Conservation (phyloP, 2,888 invertebrate species). For the Aricia artaxerxes region DNA sequence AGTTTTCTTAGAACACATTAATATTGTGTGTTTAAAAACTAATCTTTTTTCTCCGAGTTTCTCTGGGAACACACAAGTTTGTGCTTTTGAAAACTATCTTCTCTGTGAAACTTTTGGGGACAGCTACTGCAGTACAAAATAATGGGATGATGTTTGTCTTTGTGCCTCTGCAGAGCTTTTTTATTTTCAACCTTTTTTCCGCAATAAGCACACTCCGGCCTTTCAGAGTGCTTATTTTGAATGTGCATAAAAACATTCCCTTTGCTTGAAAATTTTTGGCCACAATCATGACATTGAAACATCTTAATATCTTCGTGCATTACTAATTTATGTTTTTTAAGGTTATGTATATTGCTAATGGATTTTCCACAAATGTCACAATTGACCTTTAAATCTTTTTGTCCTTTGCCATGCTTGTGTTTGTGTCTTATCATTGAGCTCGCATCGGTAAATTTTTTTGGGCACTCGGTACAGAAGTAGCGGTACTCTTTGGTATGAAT, state of each 20-base stretch:
- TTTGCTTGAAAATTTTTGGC: constrained; percentile 37
- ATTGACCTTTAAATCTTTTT: background rate
- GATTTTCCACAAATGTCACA: constrained; percentile 45
- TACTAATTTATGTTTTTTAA: constrained; percentile 14
- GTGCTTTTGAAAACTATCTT: background rate
- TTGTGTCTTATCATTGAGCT: constrained; percentile 45
- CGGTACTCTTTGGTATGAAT: constrained; percentile 49
- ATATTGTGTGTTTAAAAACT: too few species aligned
- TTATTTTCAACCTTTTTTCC: background rate
- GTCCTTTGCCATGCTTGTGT: constrained; percentile 42
- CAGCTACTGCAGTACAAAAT: constrained; percentile 29
- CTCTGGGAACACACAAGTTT: background rate
- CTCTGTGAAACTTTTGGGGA: background rate
- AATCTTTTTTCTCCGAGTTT: background rate
- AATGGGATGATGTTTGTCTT: constrained; percentile 10
- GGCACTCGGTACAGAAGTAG: constrained; percentile 47
- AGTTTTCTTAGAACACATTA: too few species aligned
- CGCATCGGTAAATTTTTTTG: constrained; percentile 45
- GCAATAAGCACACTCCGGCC: constrained; percentile 10
- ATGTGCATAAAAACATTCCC: background rate
- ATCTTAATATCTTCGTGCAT: constrained; percentile 36
- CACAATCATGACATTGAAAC: constrained; percentile 43
- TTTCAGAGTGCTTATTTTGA: background rate
- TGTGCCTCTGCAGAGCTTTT: constrained; percentile 10
- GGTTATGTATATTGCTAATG: constrained; percentile 36